These are phyloP conservation scores for Bombus breviceps DNA, from an alignment of 1,140 invertebrate genomes.

Conservation along the genomic window DNA sequence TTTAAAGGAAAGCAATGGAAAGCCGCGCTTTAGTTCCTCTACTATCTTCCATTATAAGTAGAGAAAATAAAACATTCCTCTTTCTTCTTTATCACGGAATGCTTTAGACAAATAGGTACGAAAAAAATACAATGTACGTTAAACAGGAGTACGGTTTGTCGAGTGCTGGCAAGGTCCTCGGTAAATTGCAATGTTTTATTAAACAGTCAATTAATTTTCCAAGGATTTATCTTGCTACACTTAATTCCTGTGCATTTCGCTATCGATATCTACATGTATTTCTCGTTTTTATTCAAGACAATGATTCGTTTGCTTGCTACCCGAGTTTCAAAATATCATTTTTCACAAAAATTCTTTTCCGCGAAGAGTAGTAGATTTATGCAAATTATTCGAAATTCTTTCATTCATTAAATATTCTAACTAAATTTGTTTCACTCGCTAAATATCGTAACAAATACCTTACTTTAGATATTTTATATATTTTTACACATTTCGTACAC, in stretches of 20 bases:
- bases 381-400: background rate
- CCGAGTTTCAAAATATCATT: background rate
- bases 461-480: background rate
- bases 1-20: background rate
- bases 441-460: background rate
- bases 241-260: constrained; percentile 32
- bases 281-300: background rate
- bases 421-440: background rate
- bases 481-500: background rate
- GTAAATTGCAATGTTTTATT: constrained; percentile 67
- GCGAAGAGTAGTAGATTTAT: background rate
- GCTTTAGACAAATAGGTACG: constrained; percentile 35
- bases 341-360: background rate
- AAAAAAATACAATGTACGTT: constrained; percentile 19
- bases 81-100: background rate
- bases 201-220: constrained; percentile 53
- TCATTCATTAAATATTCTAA: background rate
- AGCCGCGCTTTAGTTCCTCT: constrained; percentile 15
- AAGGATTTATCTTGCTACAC: constrained; percentile 56
- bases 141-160: constrained; percentile 31
- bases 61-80: constrained; percentile 15
- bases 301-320: constrained; percentile 47
- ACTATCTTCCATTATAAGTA: background rate
- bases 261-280: constrained; percentile 16
- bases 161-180: constrained; percentile 59